These are phyloP conservation scores for Hypomecis punctinalis DNA, from an alignment of 2,888 invertebrate species.

Conservation along the genomic window DNA sequence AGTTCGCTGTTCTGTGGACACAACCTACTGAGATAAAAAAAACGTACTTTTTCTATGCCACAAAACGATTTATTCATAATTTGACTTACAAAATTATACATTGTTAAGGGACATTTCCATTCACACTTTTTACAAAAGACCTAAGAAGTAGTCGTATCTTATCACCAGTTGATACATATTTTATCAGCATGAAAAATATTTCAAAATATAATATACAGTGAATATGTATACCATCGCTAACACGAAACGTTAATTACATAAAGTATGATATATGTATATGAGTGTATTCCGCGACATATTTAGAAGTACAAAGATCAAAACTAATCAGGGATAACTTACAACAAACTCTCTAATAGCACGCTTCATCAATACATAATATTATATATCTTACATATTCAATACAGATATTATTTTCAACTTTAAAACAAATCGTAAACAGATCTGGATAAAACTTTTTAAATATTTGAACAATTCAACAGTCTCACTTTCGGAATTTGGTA, in stretches of 20 bases:
- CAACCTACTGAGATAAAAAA: background rate
- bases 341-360: constrained; percentile 16
- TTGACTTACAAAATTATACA: constrained; percentile 32
- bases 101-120: constrained; percentile 26
- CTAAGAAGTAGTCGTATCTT: background rate
- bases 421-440: constrained; percentile 25
- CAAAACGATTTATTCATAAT: constrained; percentile 58
- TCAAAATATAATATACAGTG: constrained; percentile 32
- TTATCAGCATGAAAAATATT: constrained; percentile 27
- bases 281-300: constrained; percentile 8
- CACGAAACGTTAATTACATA: background rate
- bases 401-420: constrained; percentile 14
- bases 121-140: constrained; percentile 19
- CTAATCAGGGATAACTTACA: constrained; percentile 13
- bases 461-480: constrained; percentile 27
- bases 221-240: constrained; percentile 25
- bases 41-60: constrained; percentile 44
- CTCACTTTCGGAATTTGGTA: constrained; percentile 27
- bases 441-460: constrained; percentile 21
- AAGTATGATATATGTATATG: constrained; percentile 4
- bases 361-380: constrained; percentile 12
- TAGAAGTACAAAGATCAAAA: constrained; percentile 12
- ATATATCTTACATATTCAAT: constrained; percentile 24
- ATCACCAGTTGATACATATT: constrained; percentile 22
- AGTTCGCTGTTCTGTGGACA: too few species aligned